A percentile compares a stretch with the other conserved stretches of the same genome.
Conservation (phyloP, 2,888 invertebrate species). For the Ectemnius continuus region DNA sequence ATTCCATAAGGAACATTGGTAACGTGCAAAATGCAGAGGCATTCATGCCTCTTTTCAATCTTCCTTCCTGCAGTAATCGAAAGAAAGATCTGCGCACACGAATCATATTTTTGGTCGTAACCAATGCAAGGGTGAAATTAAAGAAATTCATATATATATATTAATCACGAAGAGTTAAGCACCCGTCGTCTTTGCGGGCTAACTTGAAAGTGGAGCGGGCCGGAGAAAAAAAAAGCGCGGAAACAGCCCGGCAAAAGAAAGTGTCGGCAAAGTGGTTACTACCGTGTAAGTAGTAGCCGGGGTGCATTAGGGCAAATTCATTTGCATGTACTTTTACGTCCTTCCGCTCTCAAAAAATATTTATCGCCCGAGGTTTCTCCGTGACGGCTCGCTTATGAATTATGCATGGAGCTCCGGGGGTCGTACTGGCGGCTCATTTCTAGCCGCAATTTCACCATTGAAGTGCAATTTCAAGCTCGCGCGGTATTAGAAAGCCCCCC, state of each 20-base stretch:
- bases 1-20: too few relatives aligned
- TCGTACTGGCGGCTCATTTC: conserved; percentile 59
- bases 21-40: too few relatives aligned
- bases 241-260: conserved; percentile 28
- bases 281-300: conserved; percentile 51
- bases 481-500: conserved; percentile 53
- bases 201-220: not conserved
- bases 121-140: too few relatives aligned
- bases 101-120: too few relatives aligned
- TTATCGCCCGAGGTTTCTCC: conserved; percentile 66
- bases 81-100: too few relatives aligned
- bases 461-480: conserved; percentile 57
- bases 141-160: conserved; percentile 24
- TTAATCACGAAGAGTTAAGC: too few relatives aligned
- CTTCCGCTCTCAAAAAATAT: conserved; percentile 64
- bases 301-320: conserved; percentile 66
- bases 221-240: conserved; percentile 6
- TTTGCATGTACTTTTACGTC: conserved; percentile 67
- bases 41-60: too few relatives aligned
- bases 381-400: conserved; percentile 70
- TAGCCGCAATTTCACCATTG: conserved; percentile 59
- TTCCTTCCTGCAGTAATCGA: too few relatives aligned
- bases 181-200: too few relatives aligned
- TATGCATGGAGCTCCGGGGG: conserved; percentile 67
- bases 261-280: conserved; percentile 43